Evolutionary conservation across 2,797 vertebrate genomes (phyloP).

Genomic region (Triplophysa bombifrons): DNA sequence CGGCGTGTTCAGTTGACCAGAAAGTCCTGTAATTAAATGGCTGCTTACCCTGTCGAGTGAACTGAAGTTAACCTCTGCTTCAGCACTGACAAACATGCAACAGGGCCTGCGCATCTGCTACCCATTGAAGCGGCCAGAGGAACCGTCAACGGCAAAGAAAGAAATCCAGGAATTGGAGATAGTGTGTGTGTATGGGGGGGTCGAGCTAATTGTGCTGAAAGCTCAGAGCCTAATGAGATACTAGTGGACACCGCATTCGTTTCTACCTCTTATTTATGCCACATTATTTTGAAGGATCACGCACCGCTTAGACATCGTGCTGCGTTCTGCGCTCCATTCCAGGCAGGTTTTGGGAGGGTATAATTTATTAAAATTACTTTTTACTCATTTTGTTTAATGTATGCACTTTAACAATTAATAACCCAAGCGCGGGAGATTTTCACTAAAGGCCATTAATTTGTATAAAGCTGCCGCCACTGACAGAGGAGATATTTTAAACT

Average conservation of each 20-base stretch:
- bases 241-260: slow-evolving; percentile 50
- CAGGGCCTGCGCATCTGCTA: slow-evolving; percentile 17
- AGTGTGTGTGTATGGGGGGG: neutral
- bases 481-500: slow-evolving; percentile 84
- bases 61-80: slow-evolving; percentile 56
- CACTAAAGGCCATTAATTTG: slow-evolving; percentile 86
- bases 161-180: slow-evolving; percentile 48
- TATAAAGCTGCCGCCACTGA: slow-evolving; percentile 82
- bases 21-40: slow-evolving; percentile 67
- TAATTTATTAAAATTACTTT: slow-evolving; percentile 88
- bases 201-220: slow-evolving; percentile 55
- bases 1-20: slow-evolving; percentile 62
- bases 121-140: slow-evolving; percentile 15
- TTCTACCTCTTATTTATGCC: slow-evolving; percentile 53
- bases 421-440: slow-evolving; percentile 80
- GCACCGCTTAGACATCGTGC: slow-evolving; percentile 52
- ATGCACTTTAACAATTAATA: slow-evolving; percentile 89
- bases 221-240: slow-evolving; percentile 49
- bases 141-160: slow-evolving; percentile 25
- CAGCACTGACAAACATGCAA: slow-evolving; percentile 43
- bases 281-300: slow-evolving; percentile 54
- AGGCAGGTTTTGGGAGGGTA: slow-evolving; percentile 67
- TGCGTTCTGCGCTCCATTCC: slow-evolving; percentile 53
- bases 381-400: slow-evolving; percentile 87
- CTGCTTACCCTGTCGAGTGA: slow-evolving; percentile 54